Base-by-base conservation (phyloP, 1,140 invertebrate genomes). In the Watersipora subatra region DNA sequence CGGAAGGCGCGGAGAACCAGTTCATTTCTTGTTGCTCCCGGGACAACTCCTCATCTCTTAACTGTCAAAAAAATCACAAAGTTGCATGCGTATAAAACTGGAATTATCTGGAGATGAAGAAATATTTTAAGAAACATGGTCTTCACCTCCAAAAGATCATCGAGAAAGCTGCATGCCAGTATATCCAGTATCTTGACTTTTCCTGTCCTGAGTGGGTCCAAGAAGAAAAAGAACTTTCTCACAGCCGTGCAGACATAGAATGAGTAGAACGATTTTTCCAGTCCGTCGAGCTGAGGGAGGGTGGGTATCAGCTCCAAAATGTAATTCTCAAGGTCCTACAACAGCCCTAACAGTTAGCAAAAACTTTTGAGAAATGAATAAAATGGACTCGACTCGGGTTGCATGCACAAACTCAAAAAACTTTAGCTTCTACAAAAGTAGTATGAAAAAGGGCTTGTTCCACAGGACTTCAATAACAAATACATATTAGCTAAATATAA, bases 191-290 rank as follows among this genome's bases (percentile, higher is more conserved):
- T 97, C 71, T 89, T 85, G 57, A 98, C 89, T 73, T 88, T 84
- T 1, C 91, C 91, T 0, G 90, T 91, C 72, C 89, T 83, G 58
- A 93, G 76, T 0, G 90, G 90, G 81, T 97, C 93, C 1, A 97
- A 79, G 73, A 96, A 97, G 78, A 97, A 97, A 69, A 96, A 86
- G 77, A 97, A 96, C 74, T 95, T 96, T 68, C 93, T 84, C 0
- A 93, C 91, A 22, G 91, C 92, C 12, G 93, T 95, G 77, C 93
- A 97, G 0, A 95, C 88, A 76, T 97, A 98, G 82, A 98, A 97
- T 15, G 88, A 91, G 73, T 93, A 90, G 78, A 97, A 97, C 0
- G 91, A 92, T 62, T 90, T 89, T 76, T 95, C 91, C 28, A 97
- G 78, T 0, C 90, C 89, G 75, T 93, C 88, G 0, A 97, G 79